phyloP scores from a whole-genome alignment of 2,113 vertebrate species.

The Psittacula cyanocephala region DNA sequence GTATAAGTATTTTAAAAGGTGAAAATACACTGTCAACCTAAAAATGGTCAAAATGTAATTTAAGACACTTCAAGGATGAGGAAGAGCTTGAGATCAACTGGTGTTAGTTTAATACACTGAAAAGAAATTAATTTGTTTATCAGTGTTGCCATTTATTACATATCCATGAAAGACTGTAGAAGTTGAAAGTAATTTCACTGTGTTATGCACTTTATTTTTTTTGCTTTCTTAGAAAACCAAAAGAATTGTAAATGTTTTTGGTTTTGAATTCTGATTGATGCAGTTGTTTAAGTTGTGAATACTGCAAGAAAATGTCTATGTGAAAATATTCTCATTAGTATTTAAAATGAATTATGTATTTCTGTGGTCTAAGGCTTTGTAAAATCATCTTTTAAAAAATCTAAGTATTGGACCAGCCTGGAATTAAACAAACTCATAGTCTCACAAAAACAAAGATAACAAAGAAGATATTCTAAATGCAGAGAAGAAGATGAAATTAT shows the following conservation, averaged over 20 bases:
- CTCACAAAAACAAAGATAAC: background rate
- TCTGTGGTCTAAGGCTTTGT: background rate
- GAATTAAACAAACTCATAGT: background rate
- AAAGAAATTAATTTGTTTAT: background rate
- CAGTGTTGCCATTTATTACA: background rate
- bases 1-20: background rate
- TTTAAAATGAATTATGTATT: background rate
- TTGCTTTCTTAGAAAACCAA: background rate
- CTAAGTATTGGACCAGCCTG: background rate
- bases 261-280: background rate
- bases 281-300: background rate
- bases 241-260: background rate
- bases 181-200: conserved; percentile 10
- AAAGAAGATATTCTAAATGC: background rate
- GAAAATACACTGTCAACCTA: background rate
- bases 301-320: background rate
- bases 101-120: background rate
- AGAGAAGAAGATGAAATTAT: background rate
- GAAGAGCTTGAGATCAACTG: background rate
- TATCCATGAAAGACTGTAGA: background rate
- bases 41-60: background rate
- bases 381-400: background rate
- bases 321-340: background rate
- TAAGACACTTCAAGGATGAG: background rate
- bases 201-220: conserved; percentile 34